A percentile compares a stretch with the other conserved stretches of the same genome.
Conservation (phyloP, 2,888 invertebrate species). For the Eupelmus urozonus region DNA sequence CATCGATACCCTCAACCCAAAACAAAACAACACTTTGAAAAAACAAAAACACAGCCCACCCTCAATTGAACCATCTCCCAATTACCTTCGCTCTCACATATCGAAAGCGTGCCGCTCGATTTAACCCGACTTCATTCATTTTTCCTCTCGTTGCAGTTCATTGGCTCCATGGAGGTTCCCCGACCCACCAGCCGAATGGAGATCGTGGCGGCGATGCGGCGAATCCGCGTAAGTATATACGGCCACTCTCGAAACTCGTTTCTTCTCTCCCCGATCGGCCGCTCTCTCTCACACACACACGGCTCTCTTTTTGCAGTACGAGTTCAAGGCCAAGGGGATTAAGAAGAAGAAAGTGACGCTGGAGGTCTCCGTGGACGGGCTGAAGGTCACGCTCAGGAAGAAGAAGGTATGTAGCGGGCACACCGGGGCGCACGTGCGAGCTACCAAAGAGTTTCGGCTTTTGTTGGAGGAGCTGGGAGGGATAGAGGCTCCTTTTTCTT, state of each 20-base stretch:
- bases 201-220: slow-evolving; percentile 99
- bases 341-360: slow-evolving; percentile 98
- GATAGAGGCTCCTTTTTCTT: no score
- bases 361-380: slow-evolving; percentile 96
- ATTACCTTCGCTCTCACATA: no score
- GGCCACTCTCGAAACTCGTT: background rate
- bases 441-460: no score
- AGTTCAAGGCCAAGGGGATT: slow-evolving; percentile 98
- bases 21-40: no score
- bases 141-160: slow-evolving; percentile 88
- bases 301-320: slow-evolving; percentile 90
- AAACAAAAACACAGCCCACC: no score
- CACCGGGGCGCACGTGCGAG: no score
- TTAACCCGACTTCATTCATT: slow-evolving; percentile 56
- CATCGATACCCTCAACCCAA: no score
- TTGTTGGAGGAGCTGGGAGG: no score
- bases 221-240: slow-evolving; percentile 91
- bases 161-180: slow-evolving; percentile 98
- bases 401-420: slow-evolving; percentile 82
- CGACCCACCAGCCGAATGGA: slow-evolving; percentile 97
- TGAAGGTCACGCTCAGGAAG: slow-evolving; percentile 91
- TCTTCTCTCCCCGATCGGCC: background rate
- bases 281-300: background rate
- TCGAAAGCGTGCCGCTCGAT: no score
- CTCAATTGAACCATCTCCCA: no score